Evolutionary conservation across 1,140 invertebrate genomes (phyloP).

Genomic region (Chrysopa pallens): DNA sequence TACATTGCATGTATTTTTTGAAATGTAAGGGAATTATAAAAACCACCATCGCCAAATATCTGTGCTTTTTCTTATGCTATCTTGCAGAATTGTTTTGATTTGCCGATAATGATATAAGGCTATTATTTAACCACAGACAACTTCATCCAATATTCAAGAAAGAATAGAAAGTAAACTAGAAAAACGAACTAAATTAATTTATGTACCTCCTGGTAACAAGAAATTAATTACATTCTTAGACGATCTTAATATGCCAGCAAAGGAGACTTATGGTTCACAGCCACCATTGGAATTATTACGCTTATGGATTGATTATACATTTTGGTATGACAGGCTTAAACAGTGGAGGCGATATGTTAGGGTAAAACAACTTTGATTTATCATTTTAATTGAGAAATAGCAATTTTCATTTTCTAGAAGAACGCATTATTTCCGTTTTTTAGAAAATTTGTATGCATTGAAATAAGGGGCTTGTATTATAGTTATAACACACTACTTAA

Average conservation of each 20-base stretch:
- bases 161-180: constrained; percentile 64
- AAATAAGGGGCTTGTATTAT: no score
- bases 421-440: no score
- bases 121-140: constrained; percentile 40
- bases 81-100: constrained; percentile 10
- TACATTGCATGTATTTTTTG: no score
- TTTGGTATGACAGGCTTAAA: constrained; percentile 64
- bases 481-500: no score
- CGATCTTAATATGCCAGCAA: constrained; percentile 80
- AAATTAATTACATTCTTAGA: constrained; percentile 71
- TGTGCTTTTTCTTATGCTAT: no score
- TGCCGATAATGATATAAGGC: background rate
- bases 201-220: constrained; percentile 55
- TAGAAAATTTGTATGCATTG: no score
- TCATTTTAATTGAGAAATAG: no score
- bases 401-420: no score
- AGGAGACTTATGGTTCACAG: constrained; percentile 69
- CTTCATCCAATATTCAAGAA: constrained; percentile 55
- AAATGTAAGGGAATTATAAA: no score
- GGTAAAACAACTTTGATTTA: constrained; percentile 17
- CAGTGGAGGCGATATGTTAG: constrained; percentile 53
- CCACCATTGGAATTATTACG: constrained; percentile 66
- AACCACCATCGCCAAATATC: no score
- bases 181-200: constrained; percentile 67
- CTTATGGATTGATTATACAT: constrained; percentile 74